Evolutionary conservation across 2,888 invertebrate genomes (phyloP), one percentile per base, ranked within the genome.

Genomic region (Cosmia pyralina): DNA sequence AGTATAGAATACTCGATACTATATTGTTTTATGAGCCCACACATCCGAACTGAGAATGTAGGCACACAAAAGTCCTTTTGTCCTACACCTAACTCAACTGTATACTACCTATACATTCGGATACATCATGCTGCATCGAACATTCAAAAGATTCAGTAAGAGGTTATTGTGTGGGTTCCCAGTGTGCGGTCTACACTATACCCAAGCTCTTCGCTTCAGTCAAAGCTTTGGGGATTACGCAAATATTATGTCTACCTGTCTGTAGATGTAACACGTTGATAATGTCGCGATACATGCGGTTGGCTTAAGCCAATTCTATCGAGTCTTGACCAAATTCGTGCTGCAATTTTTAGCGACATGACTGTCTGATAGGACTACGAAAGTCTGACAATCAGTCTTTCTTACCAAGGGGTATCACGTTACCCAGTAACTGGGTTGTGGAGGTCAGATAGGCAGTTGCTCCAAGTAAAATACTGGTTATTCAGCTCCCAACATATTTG

Each of bases 131-230:
- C 46, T 28, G 17, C 69, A 71, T 68, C 15, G 55, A 28, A 28
- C 57, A 77, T 67, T 64, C 67, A 70, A 69, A 77, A 55, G 69
- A 53, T 72, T 70, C 60, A 59, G 58, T 63, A 66, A 52, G 38
- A 64, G 69, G 41, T 75, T 69, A 60, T 67, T 70, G 65, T 78
- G 72, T 64, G 48, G 55, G 70, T 63, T 41, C 82, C 69, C 52
- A 19, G 48, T 82, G 70, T 83, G 83, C 64, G 77, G 79, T 73
- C 77, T 77, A 28, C 50, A 73, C 64, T 68, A 57, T 34, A 60
- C 69, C 44, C 67, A 69, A 75, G 71, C 75, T 71, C 70, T 52
- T 50, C 71, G 53, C 64, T 75, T 69, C 63, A 59, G 58, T 71
- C 60, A 38, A 48, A 67, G 71, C 71, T 77, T 75, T 66, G 64